Evolutionary conservation across 2,888 invertebrate species (phyloP), one percentile per base, ranked within the genome.

Genomic region (Andrena praecox): DNA sequence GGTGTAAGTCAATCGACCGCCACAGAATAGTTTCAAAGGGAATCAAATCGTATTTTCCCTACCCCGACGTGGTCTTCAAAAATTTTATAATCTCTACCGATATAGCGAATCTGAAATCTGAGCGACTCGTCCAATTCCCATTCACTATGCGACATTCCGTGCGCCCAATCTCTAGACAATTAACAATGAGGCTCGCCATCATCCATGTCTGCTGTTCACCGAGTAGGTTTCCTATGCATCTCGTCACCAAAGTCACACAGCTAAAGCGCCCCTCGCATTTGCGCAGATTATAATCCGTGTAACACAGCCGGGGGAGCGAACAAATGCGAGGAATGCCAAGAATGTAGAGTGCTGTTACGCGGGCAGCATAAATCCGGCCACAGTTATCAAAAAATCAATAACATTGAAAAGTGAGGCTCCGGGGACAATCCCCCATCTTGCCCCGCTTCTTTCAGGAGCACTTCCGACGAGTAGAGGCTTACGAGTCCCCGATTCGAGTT

Each of bases 401-500:
- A 64, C 56, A 74, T 48, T 64, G 56, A 33, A 60, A 64, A 73
- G 56, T 56, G 42, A 72, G 54, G 64, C 74, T 50, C 27, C 63
- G 64, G 64, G 42, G 62, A 62, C 24, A 64, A 74, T 64, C 54
- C 54, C 42, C 31, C 29, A 54, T 73, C 76, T n/a, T 64, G 63
- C 42, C 12, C 50, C 59, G 50, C 50, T 77, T 60, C 52, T 59
- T 62, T 62, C n/a, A 56, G 42, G 31, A 67, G 60, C 66, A 62
- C n/a, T 31, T 66, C n/a, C 42, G 12, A 12, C 60, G 52, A 60
- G 74, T 50, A 60, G 69, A 50, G 33, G 33, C 59, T 60, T 56
- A 48, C 69, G 31, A 35, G 67, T 78, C 66, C 67, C 54, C 67
- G 54, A 62, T 42, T 59, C 67, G 24, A 76, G 77, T 77, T 66